phyloP scores from a whole-genome alignment of 92 coral and sea anemone genomes.

The Siderastrea siderea region DNA sequence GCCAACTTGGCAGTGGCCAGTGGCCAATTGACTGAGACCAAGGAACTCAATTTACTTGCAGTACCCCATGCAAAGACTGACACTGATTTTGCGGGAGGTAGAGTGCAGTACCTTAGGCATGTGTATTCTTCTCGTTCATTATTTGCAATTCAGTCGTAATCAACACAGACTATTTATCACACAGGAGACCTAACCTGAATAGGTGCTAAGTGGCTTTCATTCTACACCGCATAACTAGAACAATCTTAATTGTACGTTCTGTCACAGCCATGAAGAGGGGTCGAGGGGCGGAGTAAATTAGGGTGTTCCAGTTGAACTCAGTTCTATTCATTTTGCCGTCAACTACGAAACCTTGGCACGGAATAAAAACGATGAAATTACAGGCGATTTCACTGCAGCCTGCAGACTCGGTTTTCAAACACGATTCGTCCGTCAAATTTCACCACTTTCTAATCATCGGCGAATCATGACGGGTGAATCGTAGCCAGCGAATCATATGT shows the following conservation, averaged over 20 bases:
- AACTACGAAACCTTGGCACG: neutral
- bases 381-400: too few species aligned
- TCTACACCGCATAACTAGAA: neutral
- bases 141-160: conserved; percentile 20
- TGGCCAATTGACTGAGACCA: neutral
- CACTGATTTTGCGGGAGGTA: conserved; percentile 70
- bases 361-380: neutral
- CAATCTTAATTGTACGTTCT: neutral
- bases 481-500: too few species aligned
- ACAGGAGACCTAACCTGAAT: conserved; percentile 17
- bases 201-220: conserved; percentile 19
- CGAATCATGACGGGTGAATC: too few species aligned
- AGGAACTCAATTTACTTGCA: conserved; percentile 47
- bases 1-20: neutral
- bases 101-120: neutral
- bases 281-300: neutral
- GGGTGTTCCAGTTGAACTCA: neutral
- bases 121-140: conserved; percentile 30
- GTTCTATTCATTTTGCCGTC: neutral
- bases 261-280: neutral
- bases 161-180: conserved; percentile 11
- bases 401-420: too few species aligned
- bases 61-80: conserved; percentile 88
- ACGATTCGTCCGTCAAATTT: too few species aligned
- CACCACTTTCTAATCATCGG: too few species aligned